A percentile compares a stretch with the other conserved stretches of the same genome.
These are phyloP conservation scores for Cinclus mexicanus DNA, from an alignment of 2,113 vertebrate genomes.

Conservation along the genomic window DNA sequence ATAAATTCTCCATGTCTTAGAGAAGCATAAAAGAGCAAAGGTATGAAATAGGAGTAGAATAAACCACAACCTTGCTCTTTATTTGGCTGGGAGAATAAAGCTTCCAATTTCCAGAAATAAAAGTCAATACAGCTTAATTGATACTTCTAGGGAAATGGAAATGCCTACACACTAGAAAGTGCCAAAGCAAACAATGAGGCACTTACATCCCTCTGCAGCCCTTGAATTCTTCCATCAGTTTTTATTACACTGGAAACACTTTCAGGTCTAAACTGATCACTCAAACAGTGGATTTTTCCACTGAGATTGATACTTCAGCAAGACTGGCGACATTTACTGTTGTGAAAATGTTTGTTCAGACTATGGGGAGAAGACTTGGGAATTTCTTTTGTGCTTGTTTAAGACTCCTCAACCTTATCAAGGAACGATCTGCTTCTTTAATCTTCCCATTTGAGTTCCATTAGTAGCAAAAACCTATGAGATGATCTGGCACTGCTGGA, in stretches of 20 bases:
- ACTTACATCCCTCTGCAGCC: slow-evolving; percentile 18
- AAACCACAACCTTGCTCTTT: neutral
- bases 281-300: slow-evolving; percentile 54
- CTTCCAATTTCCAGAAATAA: slow-evolving; percentile 61
- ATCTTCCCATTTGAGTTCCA: neutral
- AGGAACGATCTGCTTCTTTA: slow-evolving; percentile 3
- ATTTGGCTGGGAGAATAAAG: slow-evolving; percentile 24
- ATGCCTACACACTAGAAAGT: slow-evolving; percentile 17
- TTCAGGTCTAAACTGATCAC: slow-evolving; percentile 35
- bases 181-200: slow-evolving; percentile 55
- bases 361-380: neutral
- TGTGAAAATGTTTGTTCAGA: slow-evolving; percentile 18
- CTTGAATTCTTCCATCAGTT: slow-evolving; percentile 59
- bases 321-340: neutral
- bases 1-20: neutral
- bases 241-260: slow-evolving; percentile 54
- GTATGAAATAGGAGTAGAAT: neutral
- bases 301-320: neutral
- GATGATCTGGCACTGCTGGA: neutral
- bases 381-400: neutral
- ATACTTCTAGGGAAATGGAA: slow-evolving; percentile 62
- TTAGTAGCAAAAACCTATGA: neutral
- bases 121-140: slow-evolving; percentile 56
- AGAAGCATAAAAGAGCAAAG: slow-evolving; percentile 4
- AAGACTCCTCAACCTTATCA: slow-evolving; percentile 1